These are phyloP conservation scores for Salvator merianae DNA, from an alignment of 2,113 vertebrate species.

Conservation along the genomic window DNA sequence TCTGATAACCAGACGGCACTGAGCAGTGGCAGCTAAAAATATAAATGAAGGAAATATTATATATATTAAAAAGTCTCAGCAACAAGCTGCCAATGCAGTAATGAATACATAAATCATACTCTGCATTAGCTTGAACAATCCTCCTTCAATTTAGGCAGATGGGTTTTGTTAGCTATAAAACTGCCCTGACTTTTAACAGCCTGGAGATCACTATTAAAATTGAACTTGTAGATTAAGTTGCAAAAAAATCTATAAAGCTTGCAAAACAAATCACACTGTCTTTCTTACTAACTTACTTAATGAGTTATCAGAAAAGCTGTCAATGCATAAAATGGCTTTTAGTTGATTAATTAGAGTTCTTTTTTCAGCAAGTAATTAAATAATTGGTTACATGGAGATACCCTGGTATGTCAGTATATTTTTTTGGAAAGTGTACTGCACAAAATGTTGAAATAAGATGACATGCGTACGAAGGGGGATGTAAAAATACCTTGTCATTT, in stretches of 20 bases:
- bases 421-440: neutral
- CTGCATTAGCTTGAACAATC: neutral
- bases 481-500: neutral
- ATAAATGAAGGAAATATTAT: neutral
- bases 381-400: neutral
- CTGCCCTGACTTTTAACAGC: neutral
- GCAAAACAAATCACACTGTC: neutral
- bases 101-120: neutral
- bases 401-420: neutral
- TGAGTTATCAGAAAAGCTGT: neutral
- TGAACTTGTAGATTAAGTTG: neutral
- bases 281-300: neutral
- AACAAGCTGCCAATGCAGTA: neutral
- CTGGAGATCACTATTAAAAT: neutral
- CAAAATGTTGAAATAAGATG: neutral
- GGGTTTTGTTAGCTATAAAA: neutral
- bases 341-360: neutral
- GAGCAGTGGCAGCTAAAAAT: constrained; percentile 17
- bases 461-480: neutral
- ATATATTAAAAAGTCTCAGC: neutral
- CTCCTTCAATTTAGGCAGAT: constrained; percentile 6
- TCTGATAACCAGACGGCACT: constrained; percentile 10
- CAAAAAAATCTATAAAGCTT: neutral
- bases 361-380: neutral
- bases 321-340: neutral